A percentile compares a stretch with the other conserved stretches of the same genome.
Conservation (phyloP, 2,113 vertebrate genomes). For the Nycticryphes semicollaris region DNA sequence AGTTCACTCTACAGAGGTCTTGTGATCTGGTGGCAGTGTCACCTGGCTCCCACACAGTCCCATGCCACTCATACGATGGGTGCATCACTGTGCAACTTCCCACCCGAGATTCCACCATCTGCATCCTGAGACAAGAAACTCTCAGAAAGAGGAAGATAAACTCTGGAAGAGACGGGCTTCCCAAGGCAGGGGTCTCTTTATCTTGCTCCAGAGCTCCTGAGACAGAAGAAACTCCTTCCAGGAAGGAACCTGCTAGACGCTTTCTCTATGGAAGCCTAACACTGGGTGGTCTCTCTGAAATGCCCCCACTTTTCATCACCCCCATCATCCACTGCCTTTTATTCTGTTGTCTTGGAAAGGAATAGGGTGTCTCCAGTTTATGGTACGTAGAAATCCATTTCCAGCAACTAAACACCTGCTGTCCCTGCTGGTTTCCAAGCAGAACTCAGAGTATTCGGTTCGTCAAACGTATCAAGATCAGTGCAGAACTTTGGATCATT, state of each 20-base stretch:
- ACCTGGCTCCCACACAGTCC: neutral
- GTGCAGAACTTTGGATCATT: neutral
- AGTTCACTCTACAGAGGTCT: neutral
- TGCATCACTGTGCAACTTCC: neutral
- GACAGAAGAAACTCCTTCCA: neutral
- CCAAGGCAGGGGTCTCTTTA: neutral
- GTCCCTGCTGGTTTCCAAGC: neutral
- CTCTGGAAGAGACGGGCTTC: neutral
- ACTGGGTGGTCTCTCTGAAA: neutral
- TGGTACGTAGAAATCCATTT: neutral
- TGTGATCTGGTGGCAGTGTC: neutral
- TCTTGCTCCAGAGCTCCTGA: neutral
- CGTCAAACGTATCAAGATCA: neutral
- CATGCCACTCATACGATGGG: neutral
- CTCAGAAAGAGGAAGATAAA: neutral
- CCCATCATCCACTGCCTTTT: neutral
- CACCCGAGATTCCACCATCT: neutral
- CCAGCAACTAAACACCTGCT: neutral
- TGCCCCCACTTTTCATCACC: neutral
- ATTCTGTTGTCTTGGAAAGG: neutral
- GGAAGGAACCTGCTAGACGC: neutral
- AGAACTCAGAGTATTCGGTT: neutral
- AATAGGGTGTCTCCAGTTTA: neutral
- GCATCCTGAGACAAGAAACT: neutral
- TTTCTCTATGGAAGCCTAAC: neutral